These are phyloP conservation scores for Circaetus gallicus DNA, from an alignment of 2,113 vertebrate genomes.

Conservation along the genomic window DNA sequence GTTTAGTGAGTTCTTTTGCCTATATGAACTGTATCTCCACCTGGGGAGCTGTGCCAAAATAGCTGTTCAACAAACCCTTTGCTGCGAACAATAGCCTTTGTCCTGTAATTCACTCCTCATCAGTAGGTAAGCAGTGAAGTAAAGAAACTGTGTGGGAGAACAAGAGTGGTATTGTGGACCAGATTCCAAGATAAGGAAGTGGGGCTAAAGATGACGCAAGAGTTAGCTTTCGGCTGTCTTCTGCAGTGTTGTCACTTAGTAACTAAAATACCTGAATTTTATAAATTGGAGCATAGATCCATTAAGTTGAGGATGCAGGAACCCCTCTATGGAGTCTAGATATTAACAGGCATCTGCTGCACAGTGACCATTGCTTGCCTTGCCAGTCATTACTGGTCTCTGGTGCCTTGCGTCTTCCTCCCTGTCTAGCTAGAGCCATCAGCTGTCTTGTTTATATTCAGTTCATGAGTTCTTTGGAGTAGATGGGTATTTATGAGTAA, in stretches of 20 bases:
- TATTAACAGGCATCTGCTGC: not conserved
- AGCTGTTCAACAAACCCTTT: constrained; percentile 29
- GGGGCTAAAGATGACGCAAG: not conserved
- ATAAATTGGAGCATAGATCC: not conserved
- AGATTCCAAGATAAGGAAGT: not conserved
- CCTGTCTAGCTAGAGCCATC: not conserved
- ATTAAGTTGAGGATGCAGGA: not conserved
- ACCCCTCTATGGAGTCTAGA: not conserved
- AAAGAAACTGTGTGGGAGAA: constrained; percentile 6
- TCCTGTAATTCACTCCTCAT: not conserved
- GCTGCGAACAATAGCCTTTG: not conserved
- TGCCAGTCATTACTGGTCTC: not conserved
- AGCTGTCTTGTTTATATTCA: not conserved
- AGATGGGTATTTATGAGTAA: not conserved
- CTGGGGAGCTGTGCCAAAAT: constrained; percentile 46
- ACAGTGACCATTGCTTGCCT: not conserved
- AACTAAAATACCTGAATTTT: not conserved
- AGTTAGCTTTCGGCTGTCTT: not conserved
- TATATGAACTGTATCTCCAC: constrained; percentile 15
- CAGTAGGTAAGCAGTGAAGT: not conserved
- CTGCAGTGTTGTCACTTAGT: not conserved
- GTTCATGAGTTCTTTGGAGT: not conserved
- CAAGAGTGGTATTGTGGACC: not conserved
- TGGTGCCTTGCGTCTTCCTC: not conserved
- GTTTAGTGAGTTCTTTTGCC: constrained; percentile 16